phyloP scores from a whole-genome alignment of 1,140 invertebrate species.

The Ladona fulva region DNA sequence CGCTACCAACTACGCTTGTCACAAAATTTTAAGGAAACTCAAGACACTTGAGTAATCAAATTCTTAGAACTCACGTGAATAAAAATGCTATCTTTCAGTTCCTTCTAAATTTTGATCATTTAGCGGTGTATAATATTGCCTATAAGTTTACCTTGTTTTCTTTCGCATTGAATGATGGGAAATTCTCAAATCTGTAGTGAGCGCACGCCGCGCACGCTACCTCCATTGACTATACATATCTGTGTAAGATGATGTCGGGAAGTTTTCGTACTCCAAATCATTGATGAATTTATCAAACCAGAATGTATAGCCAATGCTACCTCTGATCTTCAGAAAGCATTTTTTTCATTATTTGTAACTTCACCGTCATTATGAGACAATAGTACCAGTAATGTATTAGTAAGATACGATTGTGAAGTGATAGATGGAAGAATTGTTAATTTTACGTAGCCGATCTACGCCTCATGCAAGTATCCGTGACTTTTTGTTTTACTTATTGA shows the following conservation, averaged over 20 bases:
- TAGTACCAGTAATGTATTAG: not conserved
- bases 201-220: not conserved
- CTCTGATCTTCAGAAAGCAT: not conserved
- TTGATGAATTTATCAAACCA: not conserved
- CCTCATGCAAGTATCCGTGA: not conserved
- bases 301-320: conserved; percentile 5
- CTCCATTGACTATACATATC: conserved; percentile 9
- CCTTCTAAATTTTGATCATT: not conserved
- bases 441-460: not conserved
- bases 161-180: not conserved
- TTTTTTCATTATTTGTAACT: not conserved
- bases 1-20: too few species aligned
- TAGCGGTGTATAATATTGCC: not conserved
- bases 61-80: too few species aligned
- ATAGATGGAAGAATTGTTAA: not conserved
- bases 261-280: not conserved
- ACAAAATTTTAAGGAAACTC: too few species aligned
- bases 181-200: not conserved
- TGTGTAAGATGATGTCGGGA: not conserved
- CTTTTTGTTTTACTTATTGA: not conserved
- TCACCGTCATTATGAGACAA: not conserved
- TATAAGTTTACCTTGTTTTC: not conserved
- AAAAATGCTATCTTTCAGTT: not conserved
- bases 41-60: too few species aligned
- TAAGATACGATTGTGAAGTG: not conserved